Conservation (phyloP, 2,113 vertebrate genomes). For the Tinamus guttatus region DNA sequence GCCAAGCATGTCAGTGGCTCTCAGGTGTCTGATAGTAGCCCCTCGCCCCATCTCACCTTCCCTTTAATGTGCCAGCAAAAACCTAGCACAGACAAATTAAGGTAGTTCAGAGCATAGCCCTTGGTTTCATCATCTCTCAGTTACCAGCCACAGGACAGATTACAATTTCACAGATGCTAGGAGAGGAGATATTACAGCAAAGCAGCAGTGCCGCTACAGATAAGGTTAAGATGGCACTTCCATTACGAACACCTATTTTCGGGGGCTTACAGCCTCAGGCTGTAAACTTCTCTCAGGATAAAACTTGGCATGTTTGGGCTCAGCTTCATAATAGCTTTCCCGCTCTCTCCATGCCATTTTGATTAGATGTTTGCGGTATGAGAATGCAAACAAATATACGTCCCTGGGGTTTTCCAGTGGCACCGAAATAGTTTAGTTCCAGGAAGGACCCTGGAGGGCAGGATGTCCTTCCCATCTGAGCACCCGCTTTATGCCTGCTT, state of each 20-base stretch:
- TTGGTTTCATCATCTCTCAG: conserved; percentile 49
- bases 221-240: conserved; percentile 55
- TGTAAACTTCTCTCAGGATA: conserved; percentile 31
- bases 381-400: conserved; percentile 11
- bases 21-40: neutral
- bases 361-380: neutral
- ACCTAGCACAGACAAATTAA: conserved; percentile 48
- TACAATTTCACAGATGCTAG: conserved; percentile 57
- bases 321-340: conserved; percentile 37
- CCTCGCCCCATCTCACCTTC: neutral
- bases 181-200: conserved; percentile 50
- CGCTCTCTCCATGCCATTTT: neutral
- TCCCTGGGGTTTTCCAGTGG: neutral
- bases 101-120: conserved; percentile 15
- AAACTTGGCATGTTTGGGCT: conserved; percentile 33
- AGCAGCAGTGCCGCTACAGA: conserved; percentile 48
- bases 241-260: conserved; percentile 49
- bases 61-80: conserved; percentile 12
- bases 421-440: neutral
- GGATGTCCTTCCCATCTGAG: neutral
- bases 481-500: neutral
- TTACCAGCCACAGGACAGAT: conserved; percentile 46
- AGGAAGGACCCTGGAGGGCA: neutral
- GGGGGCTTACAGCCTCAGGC: conserved; percentile 33
- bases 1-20: neutral